Evolutionary conservation across 2,113 vertebrate species (phyloP), one percentile per base, ranked within the genome.

Genomic region (Indri indri): DNA sequence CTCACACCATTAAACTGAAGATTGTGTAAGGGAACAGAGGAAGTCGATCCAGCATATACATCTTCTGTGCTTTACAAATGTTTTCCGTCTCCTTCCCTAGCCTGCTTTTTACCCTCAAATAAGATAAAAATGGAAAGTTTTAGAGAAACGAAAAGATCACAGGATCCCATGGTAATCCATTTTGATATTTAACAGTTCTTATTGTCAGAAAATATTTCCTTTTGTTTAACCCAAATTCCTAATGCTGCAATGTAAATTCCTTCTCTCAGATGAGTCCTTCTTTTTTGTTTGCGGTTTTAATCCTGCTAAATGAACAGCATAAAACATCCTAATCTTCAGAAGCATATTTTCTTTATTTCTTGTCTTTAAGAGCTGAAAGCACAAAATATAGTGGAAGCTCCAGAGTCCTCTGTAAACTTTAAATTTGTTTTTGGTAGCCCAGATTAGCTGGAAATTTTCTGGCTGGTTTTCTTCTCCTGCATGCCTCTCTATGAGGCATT

Each of bases 171-270:
- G 47, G 1, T 17, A 57, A 59, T 34, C 88, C 76, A 8, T 80
- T 66, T 37, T 84, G 42, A 52, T 87, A 25, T 47, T 89, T 42
- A 90, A 47, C 50, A 57, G 30, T 50, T 77, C 74, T 77, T 68
- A 71, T 45, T 91, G 40, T 82, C 79, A 70, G 61, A 88, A 84
- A 93, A 89, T 68, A 25, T 65, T 74, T 94, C 77, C 83, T 81
- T 68, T n/a, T 59, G 32, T 52, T 84, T 77, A 42, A 93, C 77
- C 57, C 37, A 16, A 30, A 65, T 96, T 84, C 68, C 93, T 88
- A 52, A 70, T 45, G 27, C 42, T 88, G 30, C 52, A 73, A 0
- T 76, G 42, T 37, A 18, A 66, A 52, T 54, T 54, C 70, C 45
- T 82, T 65, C 71, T 95, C 30, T 65, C 8, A 3, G 6, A 37